Evolutionary conservation across 2,888 invertebrate genomes (phyloP), one percentile per base, ranked within the genome.

Genomic region (Hyppa rectilinea): DNA sequence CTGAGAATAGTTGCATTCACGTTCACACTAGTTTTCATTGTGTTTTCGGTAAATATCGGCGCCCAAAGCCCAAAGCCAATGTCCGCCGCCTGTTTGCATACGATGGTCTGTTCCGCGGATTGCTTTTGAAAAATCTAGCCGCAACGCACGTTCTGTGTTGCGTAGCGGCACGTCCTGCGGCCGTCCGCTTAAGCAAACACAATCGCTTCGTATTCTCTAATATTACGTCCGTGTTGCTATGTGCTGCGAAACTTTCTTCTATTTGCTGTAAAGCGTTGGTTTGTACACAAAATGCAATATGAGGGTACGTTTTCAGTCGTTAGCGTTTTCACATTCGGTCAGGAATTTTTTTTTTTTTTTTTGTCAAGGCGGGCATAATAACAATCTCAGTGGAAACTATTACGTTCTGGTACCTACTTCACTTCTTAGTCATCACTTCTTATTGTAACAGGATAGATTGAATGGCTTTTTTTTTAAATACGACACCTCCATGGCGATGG

Each of bases 1-100:
- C 85, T 75, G 81, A 80, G 83, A 80, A 85, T 79, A 82, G 81
- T 82, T 85, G 81, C 87, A 89, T 87, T 88, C 83, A 78, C 75
- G 63, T 73, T 73, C 72, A 75, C 76, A 70, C 69, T 87, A 87
- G 80, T 72, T 82, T 78, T 58, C 17, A 53, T 34, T 69, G 20
- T 60, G 85, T 86, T 86, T 85, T 78, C 38, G 70, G 78, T 75
- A 78, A 76, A 82, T 78, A 83, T 70, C 66, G 17, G 60, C n/a
- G 72, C 43, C 50, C 66, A 68, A 81, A 84, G 72, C 43, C 50
- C 66, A 68, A 81, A 84, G 84, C 85, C 85, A 78, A 85, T 85
- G 81, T 82, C 79, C 80, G 78, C 71, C 69, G 70, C 49, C 67
- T 86, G 82, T 87, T 86, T 82, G 84, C 79, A 64, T 71, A 79